Base-by-base conservation (phyloP, 2,797 vertebrate species). In the Otolemur crassicaudatus region DNA sequence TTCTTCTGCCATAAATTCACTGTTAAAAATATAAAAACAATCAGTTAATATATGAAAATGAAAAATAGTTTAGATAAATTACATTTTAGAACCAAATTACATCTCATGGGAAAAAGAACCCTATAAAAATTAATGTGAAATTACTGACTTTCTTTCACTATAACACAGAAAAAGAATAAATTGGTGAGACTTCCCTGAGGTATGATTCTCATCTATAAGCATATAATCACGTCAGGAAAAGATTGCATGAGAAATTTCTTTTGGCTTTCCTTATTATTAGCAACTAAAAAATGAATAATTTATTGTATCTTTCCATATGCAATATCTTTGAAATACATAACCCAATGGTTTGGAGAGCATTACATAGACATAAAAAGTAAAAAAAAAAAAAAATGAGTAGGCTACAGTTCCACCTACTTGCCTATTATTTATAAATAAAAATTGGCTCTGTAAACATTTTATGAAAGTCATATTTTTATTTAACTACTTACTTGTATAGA, bases 1-100 rank as follows among this genome's bases (percentile, higher is more conserved):
- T 98, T 99, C 99, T 99, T 99, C 99, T 97, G 99, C 99, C 98
- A 99, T 99, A 98, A 99, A 99, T 98, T 99, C 99, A 97, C 99
- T 99, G 98, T 96, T 98, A 96, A 92, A 98, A 94, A 98, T 97
- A 90, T 82, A 94, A 96, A 97, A 97, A 53, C 56, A 93, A 80
- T 96, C 53, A 96, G 76, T 96, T 88, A 90, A 95, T 63, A 96
- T 37, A 67, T 75, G 61, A 73, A 96, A 80, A 94, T 82, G 43
- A 65, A 86, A 79, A 87, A 73, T 95, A 79, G 17, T 90, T 17
- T 43, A 65, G 49, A 31, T 79, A 96, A 97, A 98, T 84, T 46
- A 69, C 7, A 84, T 40, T 77, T 63, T 72, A 96, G 34, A 96
- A 93, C 22, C 46, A 95, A 91, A 96, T 49, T 53, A 80, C 53